phyloP scores from a whole-genome alignment of 2,797 vertebrate genomes.

The Mastacembelus armatus region DNA sequence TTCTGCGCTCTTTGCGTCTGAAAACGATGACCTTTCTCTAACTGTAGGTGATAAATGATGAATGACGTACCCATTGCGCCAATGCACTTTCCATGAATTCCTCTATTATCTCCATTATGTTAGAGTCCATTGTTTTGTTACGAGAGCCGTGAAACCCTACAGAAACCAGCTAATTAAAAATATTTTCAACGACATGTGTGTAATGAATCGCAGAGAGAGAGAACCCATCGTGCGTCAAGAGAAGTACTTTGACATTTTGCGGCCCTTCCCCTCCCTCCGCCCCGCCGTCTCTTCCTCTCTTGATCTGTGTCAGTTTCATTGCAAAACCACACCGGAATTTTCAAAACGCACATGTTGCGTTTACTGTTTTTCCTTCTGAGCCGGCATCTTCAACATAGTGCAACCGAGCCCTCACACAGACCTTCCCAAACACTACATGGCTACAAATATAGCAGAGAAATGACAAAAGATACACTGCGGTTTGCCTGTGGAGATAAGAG shows the following conservation, averaged over 20 bases:
- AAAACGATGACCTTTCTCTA: slow-evolving; percentile 54
- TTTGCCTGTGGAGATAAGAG: not conserved
- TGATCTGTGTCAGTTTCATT: slow-evolving; percentile 67
- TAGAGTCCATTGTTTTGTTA: slow-evolving; percentile 78
- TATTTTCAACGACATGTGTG: slow-evolving; percentile 28
- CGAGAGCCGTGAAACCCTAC: slow-evolving; percentile 39
- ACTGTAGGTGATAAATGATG: slow-evolving; percentile 61
- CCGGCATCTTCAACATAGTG: slow-evolving; percentile 25
- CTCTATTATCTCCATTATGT: slow-evolving; percentile 83
- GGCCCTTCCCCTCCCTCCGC: slow-evolving; percentile 66
- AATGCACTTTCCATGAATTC: slow-evolving; percentile 86
- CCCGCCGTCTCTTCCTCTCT: slow-evolving; percentile 70
- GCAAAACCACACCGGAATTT: slow-evolving; percentile 85
- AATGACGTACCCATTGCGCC: slow-evolving; percentile 85
- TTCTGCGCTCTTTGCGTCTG: slow-evolving; percentile 19
- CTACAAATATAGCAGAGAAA: too few species aligned
- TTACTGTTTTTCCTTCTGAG: slow-evolving; percentile 13
- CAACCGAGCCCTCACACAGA: too few species aligned
- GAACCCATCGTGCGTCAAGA: slow-evolving; percentile 67
- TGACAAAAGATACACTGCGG: not conserved
- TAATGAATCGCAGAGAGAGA: slow-evolving; percentile 50
- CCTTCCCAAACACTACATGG: not conserved
- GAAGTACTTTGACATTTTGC: slow-evolving; percentile 69
- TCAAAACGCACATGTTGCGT: slow-evolving; percentile 66
- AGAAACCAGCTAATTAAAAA: slow-evolving; percentile 57